Percentiles rank a stretch among this genome's conserved stretches.
phyloP scores from a whole-genome alignment of 23 tunicate genomes.

The Aplidium turbinatum region DNA sequence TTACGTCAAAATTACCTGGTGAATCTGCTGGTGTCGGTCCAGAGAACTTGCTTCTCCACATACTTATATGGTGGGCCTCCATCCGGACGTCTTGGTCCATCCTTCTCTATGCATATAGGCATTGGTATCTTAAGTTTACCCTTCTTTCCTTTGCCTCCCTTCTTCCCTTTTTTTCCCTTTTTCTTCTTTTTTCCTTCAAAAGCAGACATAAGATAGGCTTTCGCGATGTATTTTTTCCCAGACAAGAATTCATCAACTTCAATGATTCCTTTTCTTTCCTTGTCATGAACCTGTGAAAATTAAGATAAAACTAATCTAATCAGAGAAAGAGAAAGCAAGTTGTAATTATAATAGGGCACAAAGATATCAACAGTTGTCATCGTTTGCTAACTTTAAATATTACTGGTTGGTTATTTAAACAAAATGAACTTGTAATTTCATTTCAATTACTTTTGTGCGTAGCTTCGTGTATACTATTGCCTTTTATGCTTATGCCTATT shows the following conservation, averaged over 20 bases:
- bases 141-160: constrained; percentile 69
- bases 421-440: no score
- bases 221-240: constrained; percentile 86
- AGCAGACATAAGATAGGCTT: constrained; percentile 87
- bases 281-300: constrained; percentile 77
- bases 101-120: constrained; percentile 75
- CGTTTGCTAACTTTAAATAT: no score
- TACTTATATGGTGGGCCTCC: constrained; percentile 90
- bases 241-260: constrained; percentile 90
- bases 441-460: no score
- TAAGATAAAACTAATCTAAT: neutral
- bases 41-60: constrained; percentile 78
- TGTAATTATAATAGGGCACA: no score
- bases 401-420: no score
- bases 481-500: no score
- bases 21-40: constrained; percentile 83
- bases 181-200: constrained; percentile 76
- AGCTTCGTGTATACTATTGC: no score
- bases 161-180: constrained; percentile 40
- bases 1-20: no score
- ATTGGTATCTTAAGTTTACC: constrained; percentile 79
- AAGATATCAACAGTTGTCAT: no score
- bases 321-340: no score
- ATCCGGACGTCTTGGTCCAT: constrained; percentile 83
- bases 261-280: constrained; percentile 68